These are phyloP conservation scores for Tachuris rubrigastra DNA, from an alignment of 2,113 vertebrate species.

Conservation along the genomic window DNA sequence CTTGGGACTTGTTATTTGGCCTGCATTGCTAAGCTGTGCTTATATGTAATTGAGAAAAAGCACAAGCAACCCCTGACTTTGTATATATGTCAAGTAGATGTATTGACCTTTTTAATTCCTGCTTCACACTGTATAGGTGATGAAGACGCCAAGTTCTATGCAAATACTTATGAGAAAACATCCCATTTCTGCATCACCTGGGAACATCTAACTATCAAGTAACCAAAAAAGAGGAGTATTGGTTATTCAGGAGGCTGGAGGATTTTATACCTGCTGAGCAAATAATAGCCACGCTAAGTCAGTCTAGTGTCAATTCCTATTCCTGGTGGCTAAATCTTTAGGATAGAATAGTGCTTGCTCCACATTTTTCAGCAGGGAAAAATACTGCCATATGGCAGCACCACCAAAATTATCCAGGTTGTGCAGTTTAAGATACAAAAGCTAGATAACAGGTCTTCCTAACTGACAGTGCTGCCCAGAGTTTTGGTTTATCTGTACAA, in stretches of 20 bases:
- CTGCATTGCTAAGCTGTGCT: not conserved
- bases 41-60: not conserved
- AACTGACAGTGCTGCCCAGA: not conserved
- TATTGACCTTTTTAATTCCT: not conserved
- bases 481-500: not conserved
- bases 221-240: not conserved
- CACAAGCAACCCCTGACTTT: not conserved
- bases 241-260: not conserved
- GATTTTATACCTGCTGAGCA: not conserved
- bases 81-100: not conserved
- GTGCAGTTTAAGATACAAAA: not conserved
- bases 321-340: not conserved
- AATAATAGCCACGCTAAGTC: not conserved
- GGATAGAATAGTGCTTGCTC: not conserved
- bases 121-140: not conserved
- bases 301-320: not conserved
- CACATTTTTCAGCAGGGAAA: not conserved
- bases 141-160: not conserved
- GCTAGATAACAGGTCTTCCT: not conserved
- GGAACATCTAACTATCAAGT: not conserved
- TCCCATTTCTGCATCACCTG: not conserved
- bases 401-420: not conserved
- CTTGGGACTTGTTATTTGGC: not conserved
- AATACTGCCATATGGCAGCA: not conserved
- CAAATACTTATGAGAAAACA: not conserved